phyloP scores from a whole-genome alignment of 1,140 invertebrate species.

The Wiebesia pumilae region DNA sequence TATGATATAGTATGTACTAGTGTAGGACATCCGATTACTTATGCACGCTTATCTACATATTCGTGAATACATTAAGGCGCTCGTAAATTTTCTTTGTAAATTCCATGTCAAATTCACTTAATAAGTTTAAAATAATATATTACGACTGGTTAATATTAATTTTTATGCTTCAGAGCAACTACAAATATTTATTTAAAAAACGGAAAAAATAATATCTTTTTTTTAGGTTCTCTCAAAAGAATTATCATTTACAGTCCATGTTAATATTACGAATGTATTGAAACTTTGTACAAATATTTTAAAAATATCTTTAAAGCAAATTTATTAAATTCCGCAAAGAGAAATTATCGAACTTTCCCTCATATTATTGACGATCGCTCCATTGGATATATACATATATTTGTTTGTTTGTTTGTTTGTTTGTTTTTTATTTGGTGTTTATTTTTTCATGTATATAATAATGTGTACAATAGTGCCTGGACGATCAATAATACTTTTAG shows the following conservation, averaged over 20 bases:
- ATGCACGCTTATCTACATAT: background rate
- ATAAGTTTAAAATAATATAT: background rate
- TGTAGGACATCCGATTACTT: constrained; percentile 12
- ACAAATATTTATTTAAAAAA: background rate
- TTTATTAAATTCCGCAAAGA: background rate
- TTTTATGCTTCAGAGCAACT: background rate
- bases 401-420: background rate
- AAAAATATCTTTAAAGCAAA: background rate
- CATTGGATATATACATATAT: background rate
- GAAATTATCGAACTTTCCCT: background rate
- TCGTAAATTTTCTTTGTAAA: background rate
- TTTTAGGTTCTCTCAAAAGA: background rate
- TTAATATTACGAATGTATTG: background rate
- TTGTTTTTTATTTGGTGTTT: too few relatives aligned
- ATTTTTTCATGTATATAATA: too few relatives aligned
- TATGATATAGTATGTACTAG: constrained; percentile 19
- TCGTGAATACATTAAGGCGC: background rate
- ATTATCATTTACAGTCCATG: background rate
- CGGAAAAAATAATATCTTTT: background rate
- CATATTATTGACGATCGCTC: background rate
- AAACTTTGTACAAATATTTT: background rate
- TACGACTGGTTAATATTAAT: background rate
- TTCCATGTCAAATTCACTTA: background rate
- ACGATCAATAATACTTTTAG: background rate
- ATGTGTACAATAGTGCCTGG: background rate